Base-by-base conservation (phyloP, 2,113 vertebrate genomes). In the Cisticola juncidis region DNA sequence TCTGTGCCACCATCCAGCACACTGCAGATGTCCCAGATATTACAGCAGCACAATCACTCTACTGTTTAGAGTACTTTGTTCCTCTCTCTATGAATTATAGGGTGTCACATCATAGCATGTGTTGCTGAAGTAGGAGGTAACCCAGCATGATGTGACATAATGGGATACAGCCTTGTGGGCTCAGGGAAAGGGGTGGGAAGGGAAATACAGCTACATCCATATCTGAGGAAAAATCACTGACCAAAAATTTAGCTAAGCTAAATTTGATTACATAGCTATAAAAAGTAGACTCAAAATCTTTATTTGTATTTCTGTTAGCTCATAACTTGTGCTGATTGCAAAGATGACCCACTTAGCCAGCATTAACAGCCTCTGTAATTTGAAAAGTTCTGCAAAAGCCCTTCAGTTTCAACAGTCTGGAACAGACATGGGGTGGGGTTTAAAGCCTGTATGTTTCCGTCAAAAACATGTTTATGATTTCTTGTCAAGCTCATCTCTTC, bases 41-140 rank as follows among this genome's bases (percentile, higher is more conserved):
- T 91, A 42, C 81, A 89, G 36, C 64, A 92, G 40, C 92, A 95
- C 92, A 94, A 88, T 93, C 77, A 40, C 65, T 84, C 69, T 47
- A 79, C 81, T 95, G 77, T 94, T 95, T 84, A 89, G 81, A 91
- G 70, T 76, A 85, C 45, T 97, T 97, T 96, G 86, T 89, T 94
- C 81, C 62, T 82, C 81, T 91, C 95, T 91, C 54, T 60, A 31
- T 87, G 94, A 92, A 95, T 97, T 94, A 94, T 57, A 80, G 90
- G 28, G 36, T 85, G 89, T 79, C 94, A 87, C 70, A 89, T 94
- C 93, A 91, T 61, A 79, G 65, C 61, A 56, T 64, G 48, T 95
- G 86, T 61, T 79, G 48, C 69, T 92, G 31, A 81, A 84, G 69
- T 35, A 88, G 36, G 65, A 91, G 62, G 70, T 57, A 91, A 94